Conservation (phyloP, 2,797 vertebrate species). For the Monodelphis domestica region DNA sequence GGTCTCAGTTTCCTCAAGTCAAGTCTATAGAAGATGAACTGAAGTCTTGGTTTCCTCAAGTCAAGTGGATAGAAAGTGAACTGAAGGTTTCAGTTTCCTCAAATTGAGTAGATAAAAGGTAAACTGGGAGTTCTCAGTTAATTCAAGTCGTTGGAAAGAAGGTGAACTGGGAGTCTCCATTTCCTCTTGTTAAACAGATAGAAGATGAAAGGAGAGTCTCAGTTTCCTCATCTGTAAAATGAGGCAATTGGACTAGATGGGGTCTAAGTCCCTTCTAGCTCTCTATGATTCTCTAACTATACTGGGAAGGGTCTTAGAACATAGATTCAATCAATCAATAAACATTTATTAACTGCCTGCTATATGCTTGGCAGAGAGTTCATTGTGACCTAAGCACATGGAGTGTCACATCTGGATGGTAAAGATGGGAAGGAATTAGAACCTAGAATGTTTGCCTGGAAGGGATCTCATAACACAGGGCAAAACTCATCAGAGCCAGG, state of each 20-base stretch:
- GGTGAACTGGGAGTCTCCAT: too few relatives aligned
- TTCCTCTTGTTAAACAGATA: background rate
- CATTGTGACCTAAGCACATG: background rate
- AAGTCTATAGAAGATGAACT: too few relatives aligned
- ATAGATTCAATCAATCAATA: background rate
- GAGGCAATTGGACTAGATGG: background rate
- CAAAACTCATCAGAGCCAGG: background rate
- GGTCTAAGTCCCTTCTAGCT: too few relatives aligned
- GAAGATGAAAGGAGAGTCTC: background rate
- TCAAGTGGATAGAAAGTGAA: too few relatives aligned
- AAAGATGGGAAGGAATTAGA: background rate
- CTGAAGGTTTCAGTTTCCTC: too few relatives aligned
- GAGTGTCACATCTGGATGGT: background rate
- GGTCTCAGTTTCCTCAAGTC: background rate
- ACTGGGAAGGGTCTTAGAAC: background rate
- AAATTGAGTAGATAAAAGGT: too few relatives aligned
- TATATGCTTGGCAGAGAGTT: background rate
- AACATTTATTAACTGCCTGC: fast-evolving
- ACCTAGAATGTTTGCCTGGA: background rate
- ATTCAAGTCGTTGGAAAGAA: too few relatives aligned
- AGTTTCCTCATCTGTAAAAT: background rate
- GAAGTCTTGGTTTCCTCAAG: too few relatives aligned
- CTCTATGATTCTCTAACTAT: background rate
- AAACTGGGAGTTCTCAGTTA: too few relatives aligned
- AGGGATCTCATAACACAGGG: background rate